These are phyloP conservation scores for Phymanthus crucifer DNA, from an alignment of 92 coral and sea anemone species.

Conservation along the genomic window DNA sequence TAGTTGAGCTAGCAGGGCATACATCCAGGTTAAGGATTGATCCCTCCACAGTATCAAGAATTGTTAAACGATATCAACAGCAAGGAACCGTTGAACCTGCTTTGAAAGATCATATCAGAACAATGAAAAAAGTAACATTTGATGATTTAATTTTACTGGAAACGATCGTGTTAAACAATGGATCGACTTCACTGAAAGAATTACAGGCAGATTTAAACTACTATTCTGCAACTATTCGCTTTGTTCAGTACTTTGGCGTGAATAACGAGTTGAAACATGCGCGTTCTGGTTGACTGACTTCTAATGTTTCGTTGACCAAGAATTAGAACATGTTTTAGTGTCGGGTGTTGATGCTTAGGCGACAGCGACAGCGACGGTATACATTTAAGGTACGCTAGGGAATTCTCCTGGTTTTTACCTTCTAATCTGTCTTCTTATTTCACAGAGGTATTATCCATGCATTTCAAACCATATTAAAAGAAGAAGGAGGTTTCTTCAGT, in stretches of 20 bases:
- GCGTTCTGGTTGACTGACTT: no score
- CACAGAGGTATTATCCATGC: constrained; percentile 73
- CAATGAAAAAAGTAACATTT: constrained; percentile 24
- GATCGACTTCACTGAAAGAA: no score
- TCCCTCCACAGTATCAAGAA: constrained; percentile 28
- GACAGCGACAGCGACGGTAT: no score
- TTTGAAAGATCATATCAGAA: constrained; percentile 27
- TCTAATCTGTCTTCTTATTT: not conserved
- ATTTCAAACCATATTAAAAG: constrained; percentile 76
- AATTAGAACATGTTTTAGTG: no score
- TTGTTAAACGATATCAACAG: constrained; percentile 28
- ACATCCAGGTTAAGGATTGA: constrained; percentile 19
- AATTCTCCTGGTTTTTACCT: no score
- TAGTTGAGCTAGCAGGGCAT: no score
- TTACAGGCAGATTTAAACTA: constrained; percentile 29
- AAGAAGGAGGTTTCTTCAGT: constrained; percentile 83
- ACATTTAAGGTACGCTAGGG: no score
- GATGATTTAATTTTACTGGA: constrained; percentile 27
- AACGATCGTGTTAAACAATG: constrained; percentile 21
- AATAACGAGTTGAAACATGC: no score
- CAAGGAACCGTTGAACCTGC: constrained; percentile 13
- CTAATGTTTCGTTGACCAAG: no score
- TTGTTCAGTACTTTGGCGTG: no score
- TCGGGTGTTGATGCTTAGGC: no score
- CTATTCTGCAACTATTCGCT: no score